phyloP scores from a whole-genome alignment of 2,797 vertebrate genomes.

The Philypnodon macrostomus region DNA sequence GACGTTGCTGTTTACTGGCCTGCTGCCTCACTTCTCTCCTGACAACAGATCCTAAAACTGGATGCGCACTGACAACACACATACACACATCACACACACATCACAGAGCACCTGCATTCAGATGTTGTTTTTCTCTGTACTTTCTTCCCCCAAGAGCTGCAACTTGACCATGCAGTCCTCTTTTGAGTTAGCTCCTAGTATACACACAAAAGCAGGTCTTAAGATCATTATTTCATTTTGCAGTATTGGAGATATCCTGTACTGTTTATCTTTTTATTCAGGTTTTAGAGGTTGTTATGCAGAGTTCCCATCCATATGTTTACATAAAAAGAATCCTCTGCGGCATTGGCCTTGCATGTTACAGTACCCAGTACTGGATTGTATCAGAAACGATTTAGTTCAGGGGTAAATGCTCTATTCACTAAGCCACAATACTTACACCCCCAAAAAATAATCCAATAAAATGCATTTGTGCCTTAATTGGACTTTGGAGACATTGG shows the following conservation, averaged over 20 bases:
- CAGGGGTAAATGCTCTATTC: too few species aligned
- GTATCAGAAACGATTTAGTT: too few species aligned
- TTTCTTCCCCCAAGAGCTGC: conserved; percentile 33
- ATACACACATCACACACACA: conserved; percentile 29
- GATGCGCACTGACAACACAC: conserved; percentile 27
- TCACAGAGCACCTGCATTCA: conserved; percentile 54
- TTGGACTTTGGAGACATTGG: too few species aligned
- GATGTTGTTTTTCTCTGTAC: conserved; percentile 47
- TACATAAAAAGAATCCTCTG: too few species aligned
- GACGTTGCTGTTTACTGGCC: conserved; percentile 55
- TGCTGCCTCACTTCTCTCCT: conserved; percentile 48
- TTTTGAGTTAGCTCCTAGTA: conserved; percentile 15
- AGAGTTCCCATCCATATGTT: too few species aligned
- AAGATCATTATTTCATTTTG: background rate
- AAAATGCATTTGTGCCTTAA: too few species aligned
- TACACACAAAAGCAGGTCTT: background rate
- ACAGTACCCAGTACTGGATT: too few species aligned
- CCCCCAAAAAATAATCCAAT: conserved; percentile 10
- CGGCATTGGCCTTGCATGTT: too few species aligned
- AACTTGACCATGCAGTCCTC: conserved; percentile 16
- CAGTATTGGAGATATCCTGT: too few species aligned
- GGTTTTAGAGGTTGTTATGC: too few species aligned
- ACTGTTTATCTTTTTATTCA: too few species aligned
- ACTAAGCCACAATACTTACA: background rate
- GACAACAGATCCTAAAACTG: conserved; percentile 60